Evolutionary conservation across 2,113 vertebrate genomes (phyloP).

Genomic region (Montifringilla adamsi): DNA sequence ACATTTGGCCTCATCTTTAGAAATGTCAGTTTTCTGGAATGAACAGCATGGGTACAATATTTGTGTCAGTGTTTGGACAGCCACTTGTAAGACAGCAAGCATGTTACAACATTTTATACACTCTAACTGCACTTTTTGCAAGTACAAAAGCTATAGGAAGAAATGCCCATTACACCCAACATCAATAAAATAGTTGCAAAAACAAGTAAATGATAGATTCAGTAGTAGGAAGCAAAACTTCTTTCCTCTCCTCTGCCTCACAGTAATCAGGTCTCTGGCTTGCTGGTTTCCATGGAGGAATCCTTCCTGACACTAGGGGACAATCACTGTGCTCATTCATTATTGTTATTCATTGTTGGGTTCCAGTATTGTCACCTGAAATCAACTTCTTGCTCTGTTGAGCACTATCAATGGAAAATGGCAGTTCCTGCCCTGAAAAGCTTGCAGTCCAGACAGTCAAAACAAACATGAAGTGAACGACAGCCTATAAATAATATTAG

Average conservation of each 20-base stretch:
- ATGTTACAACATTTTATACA: background rate
- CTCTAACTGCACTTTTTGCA: background rate
- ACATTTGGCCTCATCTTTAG: slow-evolving; percentile 57
- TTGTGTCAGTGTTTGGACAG: background rate
- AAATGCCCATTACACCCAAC: background rate
- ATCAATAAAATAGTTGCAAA: background rate
- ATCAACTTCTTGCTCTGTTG: background rate
- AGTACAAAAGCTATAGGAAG: background rate
- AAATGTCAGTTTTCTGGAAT: slow-evolving; percentile 60
- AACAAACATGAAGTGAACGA: background rate
- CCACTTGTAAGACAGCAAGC: background rate
- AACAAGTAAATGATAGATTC: background rate
- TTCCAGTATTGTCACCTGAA: background rate
- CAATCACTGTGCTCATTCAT: background rate
- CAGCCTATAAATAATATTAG: background rate
- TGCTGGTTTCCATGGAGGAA: background rate
- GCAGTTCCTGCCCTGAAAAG: background rate
- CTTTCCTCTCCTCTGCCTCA: background rate
- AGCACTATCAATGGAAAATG: background rate
- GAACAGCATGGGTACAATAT: slow-evolving; percentile 17
- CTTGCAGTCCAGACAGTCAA: background rate
- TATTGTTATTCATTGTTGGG: background rate
- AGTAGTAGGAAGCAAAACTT: background rate
- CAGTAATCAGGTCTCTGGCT: background rate
- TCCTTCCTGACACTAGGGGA: background rate